Evolutionary conservation across 2,113 vertebrate species (phyloP), one percentile per base, ranked within the genome.

Genomic region (Entelurus aequoreus): DNA sequence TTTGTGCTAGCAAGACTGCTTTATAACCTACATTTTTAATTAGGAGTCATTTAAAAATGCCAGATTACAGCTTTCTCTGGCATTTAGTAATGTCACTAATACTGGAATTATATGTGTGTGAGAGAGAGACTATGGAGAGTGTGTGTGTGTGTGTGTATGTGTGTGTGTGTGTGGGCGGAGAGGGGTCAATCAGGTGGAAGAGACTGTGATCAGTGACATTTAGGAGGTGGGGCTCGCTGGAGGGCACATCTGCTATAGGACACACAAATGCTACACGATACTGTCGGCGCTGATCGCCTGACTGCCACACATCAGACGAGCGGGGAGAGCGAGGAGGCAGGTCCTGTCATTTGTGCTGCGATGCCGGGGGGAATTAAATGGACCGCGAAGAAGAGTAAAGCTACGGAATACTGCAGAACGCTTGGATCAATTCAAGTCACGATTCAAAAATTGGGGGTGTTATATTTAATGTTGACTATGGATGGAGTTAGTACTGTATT

Each of bases 181-280:
- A 40, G 15, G 14, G 54, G 11, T 66, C 79, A 85, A 88, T 84
- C 84, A 83, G 76, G 78, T 69, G 84, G 79, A 86, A 84, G 80
- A 74, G 73, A 72, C 77, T 83, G 74, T 85, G 86, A 85, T 88
- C 84, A 84, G 77, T 88, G 84, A 85, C 84, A 88, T 86, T 86
- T 86, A 71, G 74, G 72, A 85, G 81, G 71, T 75, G 77, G 78
- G 68, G 69, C 66, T 68, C 71, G 63, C 81, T 65, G 73, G 68
- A 62, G 81, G 83, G 75, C 74, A 80, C 77, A 85, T 78, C 74
- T 76, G 78, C 65, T 50, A n/a, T 57, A 42, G 81, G 40, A 72
- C 69, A 74, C 44, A 59, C 56, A 72, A 47, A 62, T 48, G 63
- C 52, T 36, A 42, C 59, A 36, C 61, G 16, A 9, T 50, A 35